Evolutionary conservation across 2,113 vertebrate genomes (phyloP), one percentile per base, ranked within the genome.

Genomic region (Terrapene triunguis): DNA sequence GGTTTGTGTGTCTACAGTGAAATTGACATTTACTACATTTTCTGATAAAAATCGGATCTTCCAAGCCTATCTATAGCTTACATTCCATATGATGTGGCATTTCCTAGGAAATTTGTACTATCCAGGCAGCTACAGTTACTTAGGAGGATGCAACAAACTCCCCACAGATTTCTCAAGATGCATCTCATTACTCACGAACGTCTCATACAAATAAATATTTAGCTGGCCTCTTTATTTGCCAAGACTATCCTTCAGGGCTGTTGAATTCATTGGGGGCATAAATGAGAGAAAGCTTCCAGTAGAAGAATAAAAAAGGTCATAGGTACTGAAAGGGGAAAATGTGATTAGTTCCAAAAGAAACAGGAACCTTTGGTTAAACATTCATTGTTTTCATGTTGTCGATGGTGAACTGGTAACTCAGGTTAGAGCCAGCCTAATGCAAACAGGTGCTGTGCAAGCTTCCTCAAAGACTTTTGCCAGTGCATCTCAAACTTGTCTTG

Each of bases 151-250:
- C 22, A 54, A 59, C 27, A 48, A 10, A 3, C 82, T 85, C 74
- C 22, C 32, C 19, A 1, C 6, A 35, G 17, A 62, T 87, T 93
- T 92, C 69, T 84, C 48, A 92, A 76, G 7, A 4, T 1, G 24
- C 35, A 76, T 35, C 69, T 95, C 80, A 22, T 94, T 92, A 53
- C 38, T 85, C 16, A 10, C 5, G 48, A 47, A 76, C 10, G 11
- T 27, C 4, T 8, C 2, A 1, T 4, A 53, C 2, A 2, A 62
- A 91, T 44, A 38, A 74, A 65, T 44, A 82, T 79, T 91, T 83
- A 92, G 85, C 38, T 80, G 53, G 82, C 44, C 54, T 89, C 53
- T 88, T 84, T 91, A 78, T n/a, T 47, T 89, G 42, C 11, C 62
- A 94, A 89, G 88, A 29, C 44, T 38, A 1, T n/a, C 1, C 0